A percentile compares a stretch with the other conserved stretches of the same genome.
Evolutionary conservation across 2,888 invertebrate genomes (phyloP).

Genomic region (Agriotes lineatus): DNA sequence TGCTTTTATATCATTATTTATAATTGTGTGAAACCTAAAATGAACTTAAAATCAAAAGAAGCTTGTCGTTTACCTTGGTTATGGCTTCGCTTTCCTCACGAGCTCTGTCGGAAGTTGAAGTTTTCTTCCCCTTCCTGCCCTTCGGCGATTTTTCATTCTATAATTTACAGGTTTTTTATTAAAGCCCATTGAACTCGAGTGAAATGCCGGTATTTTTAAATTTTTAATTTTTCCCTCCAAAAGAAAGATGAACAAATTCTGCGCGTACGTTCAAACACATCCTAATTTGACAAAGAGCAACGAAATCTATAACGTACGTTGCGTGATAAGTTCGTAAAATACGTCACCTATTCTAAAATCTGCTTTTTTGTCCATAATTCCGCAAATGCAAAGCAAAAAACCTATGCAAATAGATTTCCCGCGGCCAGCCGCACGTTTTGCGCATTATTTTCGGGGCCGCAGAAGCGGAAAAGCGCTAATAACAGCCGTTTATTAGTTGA

Average conservation of each 20-base stretch:
- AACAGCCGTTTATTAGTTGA: slow-evolving; percentile 23
- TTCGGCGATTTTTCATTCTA: slow-evolving; percentile 65
- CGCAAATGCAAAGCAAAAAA: slow-evolving; percentile 6
- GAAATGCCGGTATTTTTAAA: slow-evolving; percentile 23
- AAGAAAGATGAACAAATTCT: slow-evolving; percentile 52
- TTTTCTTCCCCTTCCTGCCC: slow-evolving; percentile 65
- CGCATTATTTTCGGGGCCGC: neutral
- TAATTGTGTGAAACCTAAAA: too few species aligned
- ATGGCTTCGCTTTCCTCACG: slow-evolving; percentile 69
- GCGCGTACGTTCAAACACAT: slow-evolving; percentile 45
- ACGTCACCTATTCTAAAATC: slow-evolving; percentile 32
- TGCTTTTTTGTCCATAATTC: slow-evolving; percentile 34
- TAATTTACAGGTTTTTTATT: neutral
- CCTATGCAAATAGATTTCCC: neutral
- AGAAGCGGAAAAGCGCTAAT: slow-evolving; percentile 10
- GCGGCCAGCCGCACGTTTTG: neutral
- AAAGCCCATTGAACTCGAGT: neutral
- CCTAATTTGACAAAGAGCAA: slow-evolving; percentile 37
- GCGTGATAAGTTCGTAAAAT: slow-evolving; percentile 35
- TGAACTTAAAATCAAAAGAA: too few species aligned
- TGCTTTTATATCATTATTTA: too few species aligned
- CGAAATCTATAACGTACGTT: slow-evolving; percentile 44
- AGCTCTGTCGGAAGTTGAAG: slow-evolving; percentile 67
- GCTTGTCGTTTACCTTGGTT: slow-evolving; percentile 67
- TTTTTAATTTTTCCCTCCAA: slow-evolving; percentile 64